Evolutionary conservation across 2,888 invertebrate species (phyloP).

Genomic region (Drosophila picticornis): DNA sequence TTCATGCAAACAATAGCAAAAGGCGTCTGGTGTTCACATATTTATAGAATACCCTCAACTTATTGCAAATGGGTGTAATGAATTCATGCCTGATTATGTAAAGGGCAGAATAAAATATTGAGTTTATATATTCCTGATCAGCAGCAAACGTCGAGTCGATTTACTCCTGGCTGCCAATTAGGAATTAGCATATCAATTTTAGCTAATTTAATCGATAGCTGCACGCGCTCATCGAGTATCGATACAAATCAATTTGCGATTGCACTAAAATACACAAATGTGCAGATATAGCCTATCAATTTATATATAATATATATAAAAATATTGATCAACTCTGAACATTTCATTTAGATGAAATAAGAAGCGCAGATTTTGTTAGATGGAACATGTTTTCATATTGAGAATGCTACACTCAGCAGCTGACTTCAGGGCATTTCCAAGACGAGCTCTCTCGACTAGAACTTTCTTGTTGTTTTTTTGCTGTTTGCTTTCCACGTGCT

Average conservation of each 20-base stretch:
- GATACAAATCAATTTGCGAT: too few relatives aligned
- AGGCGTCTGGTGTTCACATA: not conserved
- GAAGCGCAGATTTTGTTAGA: not conserved
- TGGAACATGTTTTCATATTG: not conserved
- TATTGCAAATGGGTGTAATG: not conserved
- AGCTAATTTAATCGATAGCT: not conserved
- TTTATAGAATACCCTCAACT: not conserved
- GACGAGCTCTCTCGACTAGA: not conserved
- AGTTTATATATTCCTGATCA: not conserved
- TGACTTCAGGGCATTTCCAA: not conserved
- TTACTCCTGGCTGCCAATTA: not conserved
- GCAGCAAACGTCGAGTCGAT: not conserved
- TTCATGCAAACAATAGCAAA: slow-evolving; percentile 20
- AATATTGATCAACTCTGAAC: too few relatives aligned
- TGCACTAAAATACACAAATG: too few relatives aligned
- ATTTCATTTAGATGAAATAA: too few relatives aligned
- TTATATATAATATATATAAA: not conserved
- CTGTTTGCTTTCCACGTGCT: slow-evolving; percentile 13
- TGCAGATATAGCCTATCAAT: not conserved
- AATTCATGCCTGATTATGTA: not conserved
- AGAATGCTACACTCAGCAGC: not conserved
- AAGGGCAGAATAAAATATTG: not conserved
- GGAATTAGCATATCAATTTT: not conserved
- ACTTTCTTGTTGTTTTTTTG: not conserved
- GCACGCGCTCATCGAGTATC: not conserved